Base-by-base conservation (phyloP, 2,888 invertebrate genomes). In the Hydriomena furcata region DNA sequence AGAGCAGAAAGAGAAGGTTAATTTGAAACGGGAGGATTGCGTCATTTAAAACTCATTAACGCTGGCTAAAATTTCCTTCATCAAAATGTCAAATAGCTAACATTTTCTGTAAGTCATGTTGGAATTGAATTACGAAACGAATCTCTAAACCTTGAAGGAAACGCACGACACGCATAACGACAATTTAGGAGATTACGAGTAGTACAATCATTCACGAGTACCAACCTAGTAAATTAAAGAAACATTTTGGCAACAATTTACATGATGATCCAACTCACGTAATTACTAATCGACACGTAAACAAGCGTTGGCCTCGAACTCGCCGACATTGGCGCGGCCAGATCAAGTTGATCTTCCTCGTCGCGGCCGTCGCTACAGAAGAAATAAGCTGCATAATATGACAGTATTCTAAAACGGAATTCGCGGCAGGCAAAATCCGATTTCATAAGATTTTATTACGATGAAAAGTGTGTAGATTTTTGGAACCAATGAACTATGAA, bases 301-400 rank as follows among this genome's bases (percentile, higher is more conserved):
- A 84, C 82, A 82, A 73, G 70, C 49, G 55, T 36, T 64, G 79
- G 66, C 84, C 84, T 81, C 83, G 80, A 83, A 81, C 79, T 65
- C 73, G 59, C 62, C 72, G 76, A 77, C 82, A 77, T 76, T 73
- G 73, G 64, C 60, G 51, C 63, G 69, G 60, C 76, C 73, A 71
- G 69, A 72, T 60, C 60, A 56, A 61, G 65, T 66, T 63, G 76
- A 61, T 69, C 70, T 71, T 50, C 64, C 64, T 52, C 60, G 42
- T 62, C 47, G 52, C 55, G 50, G 46, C 28, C 40, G 40, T 47
- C 57, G 36, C 43, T 47, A 41, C 58, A 12, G 36, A 32, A 58
- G 24, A 21, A 7, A 7, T 7, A 13, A 31, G 12, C 31, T 31
- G 13, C 31, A 30, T 30, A 2, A 7, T 12, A 30, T 17, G n/a